Evolutionary conservation across 92 coral and sea anemone species (phyloP).

Genomic region (Plumapathes pennacea): DNA sequence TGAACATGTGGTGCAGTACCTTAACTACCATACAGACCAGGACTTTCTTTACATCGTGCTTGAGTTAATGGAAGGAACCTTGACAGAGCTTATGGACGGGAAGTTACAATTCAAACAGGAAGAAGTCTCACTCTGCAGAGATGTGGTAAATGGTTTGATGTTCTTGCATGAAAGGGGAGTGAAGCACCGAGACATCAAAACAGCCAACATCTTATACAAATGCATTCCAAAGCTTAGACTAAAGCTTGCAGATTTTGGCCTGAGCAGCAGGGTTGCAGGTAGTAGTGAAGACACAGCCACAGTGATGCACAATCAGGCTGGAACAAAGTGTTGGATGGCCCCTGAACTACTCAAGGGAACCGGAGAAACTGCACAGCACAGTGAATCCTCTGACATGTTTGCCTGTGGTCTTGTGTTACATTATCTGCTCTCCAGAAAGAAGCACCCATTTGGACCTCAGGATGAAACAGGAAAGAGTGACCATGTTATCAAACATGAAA

Average conservation of each 20-base stretch:
- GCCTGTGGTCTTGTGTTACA: slow-evolving; percentile 51
- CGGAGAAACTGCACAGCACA: neutral
- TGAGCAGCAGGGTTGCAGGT: slow-evolving; percentile 19
- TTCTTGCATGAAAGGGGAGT: slow-evolving; percentile 21
- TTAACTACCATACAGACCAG: slow-evolving; percentile 10
- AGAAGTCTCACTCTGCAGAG: slow-evolving; percentile 20
- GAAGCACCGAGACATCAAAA: slow-evolving; percentile 53
- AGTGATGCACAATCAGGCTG: slow-evolving; percentile 23
- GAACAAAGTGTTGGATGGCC: slow-evolving; percentile 57
- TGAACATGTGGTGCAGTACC: slow-evolving; percentile 41
- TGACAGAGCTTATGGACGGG: slow-evolving; percentile 10
- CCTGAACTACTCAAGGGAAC: slow-evolving; percentile 23
- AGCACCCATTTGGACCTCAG: slow-evolving; percentile 42
- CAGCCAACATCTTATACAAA: slow-evolving; percentile 48
- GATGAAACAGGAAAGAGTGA: neutral
- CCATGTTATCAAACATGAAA: slow-evolving; percentile 10
- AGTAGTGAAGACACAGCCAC: slow-evolving; percentile 3
- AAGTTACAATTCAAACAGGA: neutral
- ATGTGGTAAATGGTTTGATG: slow-evolving; percentile 21
- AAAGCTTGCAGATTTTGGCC: slow-evolving; percentile 63
- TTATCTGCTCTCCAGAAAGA: slow-evolving; percentile 23
- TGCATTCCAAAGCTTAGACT: slow-evolving; percentile 24
- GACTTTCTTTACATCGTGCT: slow-evolving; percentile 40
- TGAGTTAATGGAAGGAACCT: slow-evolving; percentile 63
- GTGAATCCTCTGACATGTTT: slow-evolving; percentile 34